These are phyloP conservation scores for Diorhabda sublineata DNA, from an alignment of 1,140 invertebrate genomes.

Conservation along the genomic window DNA sequence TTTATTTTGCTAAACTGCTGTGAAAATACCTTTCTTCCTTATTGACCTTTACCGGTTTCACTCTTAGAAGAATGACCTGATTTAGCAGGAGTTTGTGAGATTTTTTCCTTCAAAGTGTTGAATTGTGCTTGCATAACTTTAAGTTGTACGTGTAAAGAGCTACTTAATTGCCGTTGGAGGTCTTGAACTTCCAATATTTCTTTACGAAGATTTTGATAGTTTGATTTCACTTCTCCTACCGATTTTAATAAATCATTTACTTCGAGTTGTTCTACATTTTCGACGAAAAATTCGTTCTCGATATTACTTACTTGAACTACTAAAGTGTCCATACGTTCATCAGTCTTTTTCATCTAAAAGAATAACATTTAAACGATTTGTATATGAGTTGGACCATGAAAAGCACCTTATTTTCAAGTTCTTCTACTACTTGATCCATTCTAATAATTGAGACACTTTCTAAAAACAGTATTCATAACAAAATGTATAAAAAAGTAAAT, in stretches of 20 bases:
- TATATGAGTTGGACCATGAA: not conserved
- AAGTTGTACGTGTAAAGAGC: constrained; percentile 40
- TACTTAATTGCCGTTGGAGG: constrained; percentile 44
- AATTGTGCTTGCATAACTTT: constrained; percentile 45
- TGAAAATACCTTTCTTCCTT: not conserved
- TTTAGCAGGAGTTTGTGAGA: constrained; percentile 12
- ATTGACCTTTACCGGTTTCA: constrained; percentile 2
- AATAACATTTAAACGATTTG: not conserved
- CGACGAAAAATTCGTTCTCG: constrained; percentile 40
- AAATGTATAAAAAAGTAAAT: not conserved
- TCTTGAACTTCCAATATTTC: constrained; percentile 44
- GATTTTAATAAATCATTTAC: constrained; percentile 42
- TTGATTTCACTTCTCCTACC: constrained; percentile 44
- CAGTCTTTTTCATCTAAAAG: constrained; percentile 44
- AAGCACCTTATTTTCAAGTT: constrained; percentile 40
- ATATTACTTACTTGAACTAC: constrained; percentile 44
- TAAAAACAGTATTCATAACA: not conserved
- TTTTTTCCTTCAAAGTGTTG: constrained; percentile 40
- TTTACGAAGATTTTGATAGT: constrained; percentile 45
- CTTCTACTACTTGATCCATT: constrained; percentile 39
- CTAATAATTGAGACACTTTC: not conserved
- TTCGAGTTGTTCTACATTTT: constrained; percentile 40
- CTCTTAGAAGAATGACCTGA: not conserved
- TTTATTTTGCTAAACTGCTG: constrained; percentile 10
- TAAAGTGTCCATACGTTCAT: constrained; percentile 40